Evolutionary conservation across 2,797 vertebrate genomes (phyloP).

Genomic region (Amniataba percoides): DNA sequence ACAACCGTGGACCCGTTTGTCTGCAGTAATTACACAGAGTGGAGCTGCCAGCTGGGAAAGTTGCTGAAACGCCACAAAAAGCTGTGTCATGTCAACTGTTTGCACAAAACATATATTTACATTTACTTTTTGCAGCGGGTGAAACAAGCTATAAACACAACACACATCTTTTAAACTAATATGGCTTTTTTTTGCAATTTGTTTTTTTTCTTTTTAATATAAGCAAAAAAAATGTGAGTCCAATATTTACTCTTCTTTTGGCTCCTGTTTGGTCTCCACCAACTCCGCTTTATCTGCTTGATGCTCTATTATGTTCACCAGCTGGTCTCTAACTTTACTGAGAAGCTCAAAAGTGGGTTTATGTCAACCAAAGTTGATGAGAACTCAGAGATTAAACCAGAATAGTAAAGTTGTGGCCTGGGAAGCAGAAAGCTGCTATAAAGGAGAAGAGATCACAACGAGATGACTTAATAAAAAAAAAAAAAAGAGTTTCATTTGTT

Average conservation of each 20-base stretch:
- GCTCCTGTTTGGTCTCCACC: neutral
- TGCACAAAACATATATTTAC: too few species aligned
- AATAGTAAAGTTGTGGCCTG: neutral
- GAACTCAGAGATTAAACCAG: neutral
- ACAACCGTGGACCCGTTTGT: constrained; percentile 45
- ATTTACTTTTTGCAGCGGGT: neutral
- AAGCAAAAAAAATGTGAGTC: neutral
- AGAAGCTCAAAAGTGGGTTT: too few species aligned
- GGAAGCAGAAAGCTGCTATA: neutral
- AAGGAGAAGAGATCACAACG: too few species aligned
- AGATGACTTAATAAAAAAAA: too few species aligned
- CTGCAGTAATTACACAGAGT: constrained; percentile 38
- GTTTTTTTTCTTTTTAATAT: neutral
- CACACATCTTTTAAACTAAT: neutral
- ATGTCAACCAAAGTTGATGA: neutral
- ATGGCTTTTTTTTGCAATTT: too few species aligned
- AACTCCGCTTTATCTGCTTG: neutral
- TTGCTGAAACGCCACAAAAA: constrained; percentile 2
- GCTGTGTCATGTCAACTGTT: neutral
- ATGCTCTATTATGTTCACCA: neutral
- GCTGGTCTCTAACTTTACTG: neutral
- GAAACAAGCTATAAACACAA: neutral
- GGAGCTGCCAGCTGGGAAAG: constrained; percentile 18
- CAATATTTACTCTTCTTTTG: neutral
- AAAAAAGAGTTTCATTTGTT: too few species aligned